Conservation (phyloP, 2,113 vertebrate species). For the Ceyx melanurus region DNA sequence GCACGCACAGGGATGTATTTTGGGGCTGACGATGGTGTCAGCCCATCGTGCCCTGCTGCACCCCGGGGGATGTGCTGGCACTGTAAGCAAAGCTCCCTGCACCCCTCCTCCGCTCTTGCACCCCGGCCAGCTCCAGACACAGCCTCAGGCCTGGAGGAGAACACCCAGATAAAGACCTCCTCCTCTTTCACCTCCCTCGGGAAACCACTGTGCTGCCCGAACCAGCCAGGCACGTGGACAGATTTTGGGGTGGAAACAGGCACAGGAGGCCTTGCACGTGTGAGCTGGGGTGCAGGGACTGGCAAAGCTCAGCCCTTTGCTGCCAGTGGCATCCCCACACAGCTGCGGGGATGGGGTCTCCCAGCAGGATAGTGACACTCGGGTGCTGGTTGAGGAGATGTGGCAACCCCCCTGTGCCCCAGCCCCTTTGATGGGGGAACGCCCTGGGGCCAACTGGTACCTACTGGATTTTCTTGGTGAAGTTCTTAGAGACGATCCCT, state of each 20-base stretch:
- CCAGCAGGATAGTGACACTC: background rate
- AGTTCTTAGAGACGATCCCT: conserved; percentile 97
- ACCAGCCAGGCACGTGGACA: background rate
- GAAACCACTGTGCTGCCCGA: background rate
- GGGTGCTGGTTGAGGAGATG: background rate
- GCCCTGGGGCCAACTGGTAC: conserved; percentile 24
- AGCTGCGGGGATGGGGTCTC: background rate
- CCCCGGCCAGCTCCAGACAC: background rate
- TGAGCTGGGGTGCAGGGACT: accelerated
- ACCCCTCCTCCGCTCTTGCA: background rate
- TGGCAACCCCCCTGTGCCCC: accelerated
- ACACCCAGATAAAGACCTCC: background rate
- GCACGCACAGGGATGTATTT: background rate
- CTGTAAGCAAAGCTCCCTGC: accelerated
- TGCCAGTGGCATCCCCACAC: accelerated
- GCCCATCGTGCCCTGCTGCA: background rate
- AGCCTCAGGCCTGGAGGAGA: background rate
- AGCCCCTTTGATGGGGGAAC: accelerated
- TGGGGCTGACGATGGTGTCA: background rate
- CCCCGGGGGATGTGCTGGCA: background rate
- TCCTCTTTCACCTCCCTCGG: background rate
- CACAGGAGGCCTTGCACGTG: accelerated
- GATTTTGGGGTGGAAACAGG: background rate
- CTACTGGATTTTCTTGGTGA: conserved; percentile 99
- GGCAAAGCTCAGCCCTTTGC: background rate